These are phyloP conservation scores for Lasioglossum vierecki DNA, from an alignment of 2,888 invertebrate species.

Conservation along the genomic window DNA sequence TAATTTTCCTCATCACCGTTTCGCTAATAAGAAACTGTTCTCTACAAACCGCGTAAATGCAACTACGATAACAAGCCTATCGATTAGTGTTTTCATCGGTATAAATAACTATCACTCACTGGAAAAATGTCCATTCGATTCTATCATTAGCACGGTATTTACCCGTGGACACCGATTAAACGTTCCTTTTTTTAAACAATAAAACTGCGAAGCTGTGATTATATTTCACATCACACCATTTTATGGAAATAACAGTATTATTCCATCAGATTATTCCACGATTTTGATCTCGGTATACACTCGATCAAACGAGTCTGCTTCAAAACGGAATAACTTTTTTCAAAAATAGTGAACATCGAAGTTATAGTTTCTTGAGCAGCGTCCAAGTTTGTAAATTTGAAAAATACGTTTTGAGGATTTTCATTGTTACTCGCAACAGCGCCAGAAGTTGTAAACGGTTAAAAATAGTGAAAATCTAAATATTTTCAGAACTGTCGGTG, in stretches of 20 bases:
- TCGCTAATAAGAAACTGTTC: not conserved
- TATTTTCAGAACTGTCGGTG: not conserved
- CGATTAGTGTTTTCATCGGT: not conserved
- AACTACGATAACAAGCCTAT: not conserved
- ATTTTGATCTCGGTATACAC: not conserved
- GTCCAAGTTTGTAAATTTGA: not conserved
- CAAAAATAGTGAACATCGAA: not conserved
- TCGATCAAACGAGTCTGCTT: not conserved
- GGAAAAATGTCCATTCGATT: not conserved
- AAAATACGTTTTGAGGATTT: not conserved
- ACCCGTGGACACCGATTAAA: not conserved
- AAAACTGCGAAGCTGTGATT: not conserved
- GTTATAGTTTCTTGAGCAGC: not conserved
- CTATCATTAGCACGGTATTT: not conserved
- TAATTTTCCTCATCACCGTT: not conserved
- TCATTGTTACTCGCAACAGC: not conserved
- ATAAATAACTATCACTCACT: not conserved
- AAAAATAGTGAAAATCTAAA: not conserved
- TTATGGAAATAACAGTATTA: not conserved
- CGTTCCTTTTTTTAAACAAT: not conserved
- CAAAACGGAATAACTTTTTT: not conserved
- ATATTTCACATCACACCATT: not conserved
- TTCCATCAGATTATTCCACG: not conserved
- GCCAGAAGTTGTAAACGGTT: not conserved
- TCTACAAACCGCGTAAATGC: not conserved